Base-by-base conservation (phyloP, 2,797 vertebrate species). In the Rachycentron canadum region DNA sequence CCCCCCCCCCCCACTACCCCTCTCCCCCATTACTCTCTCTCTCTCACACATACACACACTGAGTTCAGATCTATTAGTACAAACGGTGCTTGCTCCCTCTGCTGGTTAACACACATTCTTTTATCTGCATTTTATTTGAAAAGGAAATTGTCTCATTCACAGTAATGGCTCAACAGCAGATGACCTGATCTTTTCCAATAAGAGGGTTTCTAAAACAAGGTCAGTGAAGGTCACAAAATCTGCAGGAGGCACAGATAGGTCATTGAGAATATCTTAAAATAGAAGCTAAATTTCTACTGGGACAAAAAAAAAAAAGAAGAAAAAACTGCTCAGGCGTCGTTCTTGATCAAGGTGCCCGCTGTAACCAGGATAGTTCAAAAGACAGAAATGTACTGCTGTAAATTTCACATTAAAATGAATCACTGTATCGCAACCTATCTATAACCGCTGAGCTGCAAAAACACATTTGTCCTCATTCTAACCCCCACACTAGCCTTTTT, bases 41-140 rank as follows among this genome's bases (percentile, higher is more conserved):
- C 62, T 11, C 80, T 28, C 36, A 36, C 63, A 23, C 36, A 16
- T 11, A 26, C 13, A 40, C 57, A 5, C 64, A 57, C 9, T 23
- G 53, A 47, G 36, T 26, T 76, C 59, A 68, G 50, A 49, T 43
- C 38, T 45, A 55, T 79, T 74, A 38, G 68, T 56, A 57, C n/a
- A 67, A 84, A 79, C 12, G 40, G 59, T 76, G 16, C 73, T 83
- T 86, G 87, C 92, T 84, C 91, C 93, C 91, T 92, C 93, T 94
- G 85, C 93, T 92, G 92, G 93, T 67, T 69, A 40, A 79, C 12
- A 19, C 38, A 45, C 63, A 76, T 30, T 49, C 21, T 75, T 79
- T 79, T 36, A 83, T 82, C 58, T 61, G 26, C 36, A 52, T 65
- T 76, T 56, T 11, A 84, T 70, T 68, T 45, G 3, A 63, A 26